Evolutionary conservation across 2,113 vertebrate genomes (phyloP), one percentile per base, ranked within the genome.

Genomic region (Amblyopsis rosae): DNA sequence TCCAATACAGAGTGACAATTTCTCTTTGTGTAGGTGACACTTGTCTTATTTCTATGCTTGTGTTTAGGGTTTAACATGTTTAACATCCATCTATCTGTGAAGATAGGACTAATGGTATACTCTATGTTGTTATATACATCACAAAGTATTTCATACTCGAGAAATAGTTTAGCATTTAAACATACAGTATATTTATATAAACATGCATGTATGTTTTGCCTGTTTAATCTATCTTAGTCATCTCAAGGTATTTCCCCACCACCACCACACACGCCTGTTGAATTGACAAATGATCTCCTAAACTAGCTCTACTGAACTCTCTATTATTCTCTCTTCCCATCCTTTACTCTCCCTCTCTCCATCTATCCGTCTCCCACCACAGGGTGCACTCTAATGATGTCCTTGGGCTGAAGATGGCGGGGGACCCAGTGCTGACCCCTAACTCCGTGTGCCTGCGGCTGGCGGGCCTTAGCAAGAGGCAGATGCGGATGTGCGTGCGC

Each of bases 311-410:
- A 19, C 77, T 73, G 70, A 67, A 33, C 9, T 35, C 6, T 50
- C 6, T 50, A 33, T 59, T n/a, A 2, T 19, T 46, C 48, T 57
- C 67, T 66, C 66, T 4, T 64, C 12, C 56, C 66, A 10, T 32
- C 58, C 51, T 51, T 26, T 8, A 41, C 4, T 1, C 6, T 41
- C 35, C 4, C 35, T 41, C 35, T 41, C 35, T 41, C 35, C 35
- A 41, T 41, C 35, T 41, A 41, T 60, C 6, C 46, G 47, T 60
- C n/a, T 45, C 53, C 76, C 73, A 67, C 77, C 64, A 12, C 78
- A 97, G 96, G 87, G 94, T 93, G 81, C 86, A 95, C 59, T 92
- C 94, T 76, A 95, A 95, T 87, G 94, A 96, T 80, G 95, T 96
- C 80, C 92, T 95, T 77, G 95, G 95, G 86, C 92, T 95, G 86